Conservation (phyloP, 2,113 vertebrate genomes). For the Cephalopholis sonnerati region DNA sequence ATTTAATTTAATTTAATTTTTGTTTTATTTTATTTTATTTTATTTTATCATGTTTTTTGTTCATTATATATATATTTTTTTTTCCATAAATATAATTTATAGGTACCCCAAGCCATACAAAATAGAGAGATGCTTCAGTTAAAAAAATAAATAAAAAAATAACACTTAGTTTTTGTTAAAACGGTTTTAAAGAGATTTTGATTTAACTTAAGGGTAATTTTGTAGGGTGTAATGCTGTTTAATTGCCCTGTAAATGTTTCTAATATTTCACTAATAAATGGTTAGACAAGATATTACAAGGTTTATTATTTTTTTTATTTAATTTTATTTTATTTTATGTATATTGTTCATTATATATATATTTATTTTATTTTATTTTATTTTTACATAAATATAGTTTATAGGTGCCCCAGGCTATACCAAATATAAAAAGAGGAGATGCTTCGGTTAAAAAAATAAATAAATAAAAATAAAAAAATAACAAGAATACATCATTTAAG, state of each 20-base stretch:
- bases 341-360: background rate
- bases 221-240: background rate
- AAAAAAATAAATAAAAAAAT: too few relatives aligned
- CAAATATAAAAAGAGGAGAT: too few relatives aligned
- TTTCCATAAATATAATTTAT: background rate
- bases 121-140: too few relatives aligned
- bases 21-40: background rate
- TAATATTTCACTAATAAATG: background rate
- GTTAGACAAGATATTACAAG: background rate
- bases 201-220: background rate
- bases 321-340: background rate
- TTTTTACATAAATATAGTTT: background rate
- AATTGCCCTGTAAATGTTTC: background rate
- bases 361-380: background rate
- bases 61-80: background rate
- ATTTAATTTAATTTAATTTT: too few relatives aligned
- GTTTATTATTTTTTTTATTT: background rate
- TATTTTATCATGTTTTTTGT: too few relatives aligned
- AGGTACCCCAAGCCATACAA: background rate
- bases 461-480: background rate
- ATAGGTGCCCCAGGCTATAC: background rate
- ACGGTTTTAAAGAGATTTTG: background rate
- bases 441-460: too few relatives aligned
- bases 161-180: too few relatives aligned
- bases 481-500: background rate